Base-by-base conservation (phyloP, 2,797 vertebrate genomes). In the Mastacembelus armatus region DNA sequence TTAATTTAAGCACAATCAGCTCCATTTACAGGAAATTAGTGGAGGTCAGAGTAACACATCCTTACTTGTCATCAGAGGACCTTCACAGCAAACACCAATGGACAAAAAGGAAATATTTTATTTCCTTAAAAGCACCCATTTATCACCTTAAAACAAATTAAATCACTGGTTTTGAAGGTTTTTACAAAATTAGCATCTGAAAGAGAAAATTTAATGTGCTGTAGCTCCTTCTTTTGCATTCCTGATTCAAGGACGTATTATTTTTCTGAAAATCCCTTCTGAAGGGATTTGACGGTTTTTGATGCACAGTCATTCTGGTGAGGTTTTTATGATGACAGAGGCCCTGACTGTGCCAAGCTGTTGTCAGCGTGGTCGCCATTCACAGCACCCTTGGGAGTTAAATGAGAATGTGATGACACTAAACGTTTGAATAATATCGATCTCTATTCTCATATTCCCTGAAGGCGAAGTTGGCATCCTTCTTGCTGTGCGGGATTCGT, bases 401-500 rank as follows among this genome's bases (percentile, higher is more conserved):
- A 14, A 21, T 3, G 12, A 63, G 24, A 43, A 54, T 12, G 26
- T 3, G 22, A 40, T 2, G 2, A 66, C 74, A 61, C 93, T 92
- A 99, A 52, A 99, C 86, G 89, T 97, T 99, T 22, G 92, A 76
- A 10, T 93, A 91, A 71, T 98, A 99, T 15, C 96, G 94, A 81
- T 93, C 90, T 63, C 96, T 93, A 92, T 95, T 97, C 72, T 94
- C 84, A 62, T 96, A 97, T 81, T 97, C 94, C 84, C 88, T 95
- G 70, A 93, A 78, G 67, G 97, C 96, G 10, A 96, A 95, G 44
- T 77, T 92, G 40, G 97, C 98, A 8, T 97, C 95, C 26, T 77
- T 91, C 72, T 93, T 94, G 83, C 70, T 88, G 87, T 98, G 96
- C 0, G 98, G 98, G 67, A 99, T 96, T 60, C 98, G 93, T 73